A percentile compares a stretch with the other conserved stretches of the same genome.
Conservation (phyloP, 2,797 vertebrate species). For the Peromyscus nudipes region DNA sequence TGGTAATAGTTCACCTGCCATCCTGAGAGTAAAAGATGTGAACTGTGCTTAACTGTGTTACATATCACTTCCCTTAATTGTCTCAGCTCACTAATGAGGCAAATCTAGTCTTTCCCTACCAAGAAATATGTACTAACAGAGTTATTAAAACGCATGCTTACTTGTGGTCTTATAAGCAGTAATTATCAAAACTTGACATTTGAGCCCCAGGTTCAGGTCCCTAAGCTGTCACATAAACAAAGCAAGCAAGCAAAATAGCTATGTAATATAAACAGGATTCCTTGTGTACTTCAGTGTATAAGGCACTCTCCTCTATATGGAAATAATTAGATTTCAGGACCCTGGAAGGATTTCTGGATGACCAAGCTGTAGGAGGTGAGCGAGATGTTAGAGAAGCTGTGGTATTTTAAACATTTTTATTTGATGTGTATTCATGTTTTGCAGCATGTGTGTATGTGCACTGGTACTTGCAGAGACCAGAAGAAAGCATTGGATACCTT, state of each 20-base stretch:
- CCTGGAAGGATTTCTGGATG: background rate
- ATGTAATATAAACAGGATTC: background rate
- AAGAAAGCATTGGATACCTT: background rate
- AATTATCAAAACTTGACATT: background rate
- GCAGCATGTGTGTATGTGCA: background rate
- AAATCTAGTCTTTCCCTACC: background rate
- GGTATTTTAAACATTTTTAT: background rate
- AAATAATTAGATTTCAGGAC: background rate
- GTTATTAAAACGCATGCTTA: background rate
- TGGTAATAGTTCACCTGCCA: background rate
- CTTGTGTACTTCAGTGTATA: background rate
- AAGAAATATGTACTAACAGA: background rate
- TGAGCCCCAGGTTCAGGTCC: background rate
- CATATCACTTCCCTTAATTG: background rate
- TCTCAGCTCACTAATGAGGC: background rate
- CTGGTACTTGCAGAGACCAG: background rate
- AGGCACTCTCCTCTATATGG: background rate
- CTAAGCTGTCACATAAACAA: background rate
- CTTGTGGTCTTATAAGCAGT: background rate
- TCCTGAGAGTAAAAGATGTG: background rate
- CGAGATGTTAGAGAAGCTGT: background rate
- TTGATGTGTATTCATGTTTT: background rate
- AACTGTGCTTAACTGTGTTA: background rate
- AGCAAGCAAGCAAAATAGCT: background rate
- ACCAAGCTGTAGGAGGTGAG: background rate